Evolutionary conservation across 2,113 vertebrate genomes (phyloP).

Genomic region (Ptilorrhoa leucosticta): DNA sequence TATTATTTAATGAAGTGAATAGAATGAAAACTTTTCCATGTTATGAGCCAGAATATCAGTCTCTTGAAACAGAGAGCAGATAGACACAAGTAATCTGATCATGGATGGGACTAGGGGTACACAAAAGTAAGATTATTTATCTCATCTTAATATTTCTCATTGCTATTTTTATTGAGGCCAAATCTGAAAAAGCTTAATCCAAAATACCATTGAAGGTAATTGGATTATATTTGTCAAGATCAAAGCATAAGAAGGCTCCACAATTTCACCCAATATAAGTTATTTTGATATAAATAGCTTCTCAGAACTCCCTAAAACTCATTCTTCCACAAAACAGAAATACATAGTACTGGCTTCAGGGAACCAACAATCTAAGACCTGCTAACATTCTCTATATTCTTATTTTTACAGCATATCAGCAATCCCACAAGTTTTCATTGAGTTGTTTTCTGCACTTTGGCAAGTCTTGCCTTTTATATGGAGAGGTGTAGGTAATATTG

Average conservation of each 20-base stretch:
- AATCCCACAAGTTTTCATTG: not conserved
- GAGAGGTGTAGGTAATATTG: not conserved
- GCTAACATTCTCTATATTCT: not conserved
- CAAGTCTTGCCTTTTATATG: not conserved
- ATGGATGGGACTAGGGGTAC: not conserved
- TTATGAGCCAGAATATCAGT: not conserved
- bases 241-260: not conserved
- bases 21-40: not conserved
- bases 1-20: not conserved
- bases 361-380: not conserved
- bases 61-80: not conserved
- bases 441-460: not conserved
- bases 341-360: not conserved
- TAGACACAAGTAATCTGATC: not conserved
- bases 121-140: not conserved
- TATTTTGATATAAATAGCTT: not conserved
- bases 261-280: not conserved
- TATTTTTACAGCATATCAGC: not conserved
- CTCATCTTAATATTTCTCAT: not conserved
- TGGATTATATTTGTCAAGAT: not conserved
- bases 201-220: not conserved
- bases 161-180: not conserved
- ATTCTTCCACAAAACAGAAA: not conserved
- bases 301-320: not conserved
- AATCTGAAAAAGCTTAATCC: not conserved